Conservation (phyloP, 1,140 invertebrate genomes). For the Pseudomyrmex sp. region DNA sequence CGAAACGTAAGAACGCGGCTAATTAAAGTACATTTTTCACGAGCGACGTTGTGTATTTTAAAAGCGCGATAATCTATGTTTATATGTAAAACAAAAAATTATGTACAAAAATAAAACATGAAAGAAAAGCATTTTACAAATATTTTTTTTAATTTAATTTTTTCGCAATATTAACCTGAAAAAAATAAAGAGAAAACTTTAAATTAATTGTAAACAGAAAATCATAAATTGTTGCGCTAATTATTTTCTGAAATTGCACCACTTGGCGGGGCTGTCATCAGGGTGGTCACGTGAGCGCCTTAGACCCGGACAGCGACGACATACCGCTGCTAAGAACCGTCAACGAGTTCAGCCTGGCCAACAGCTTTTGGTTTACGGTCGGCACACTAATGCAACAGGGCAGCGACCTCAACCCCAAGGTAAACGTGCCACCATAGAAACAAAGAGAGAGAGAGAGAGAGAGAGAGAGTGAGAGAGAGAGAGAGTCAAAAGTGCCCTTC, state of each 20-base stretch:
- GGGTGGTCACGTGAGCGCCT: constrained; percentile 82
- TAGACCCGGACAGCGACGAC: constrained; percentile 83
- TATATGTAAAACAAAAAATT: too few relatives aligned
- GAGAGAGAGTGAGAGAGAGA: constrained; percentile 28
- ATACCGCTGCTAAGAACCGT: constrained; percentile 85
- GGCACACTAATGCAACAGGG: constrained; percentile 98
- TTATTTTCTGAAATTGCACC: constrained; percentile 81
- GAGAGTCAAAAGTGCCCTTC: constrained; percentile 46
- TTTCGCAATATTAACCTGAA: too few relatives aligned
- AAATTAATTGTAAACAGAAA: background rate
- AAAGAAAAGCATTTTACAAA: too few relatives aligned
- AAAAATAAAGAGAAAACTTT: background rate
- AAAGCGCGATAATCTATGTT: too few relatives aligned
- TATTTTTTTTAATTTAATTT: too few relatives aligned
- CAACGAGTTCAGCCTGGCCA: constrained; percentile 93
- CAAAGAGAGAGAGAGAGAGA: constrained; percentile 26
- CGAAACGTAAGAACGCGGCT: background rate
- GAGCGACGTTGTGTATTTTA: background rate
- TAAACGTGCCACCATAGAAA: constrained; percentile 77
- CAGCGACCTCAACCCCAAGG: constrained; percentile 94
- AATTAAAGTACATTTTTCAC: constrained; percentile 5
- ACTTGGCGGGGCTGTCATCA: constrained; percentile 83
- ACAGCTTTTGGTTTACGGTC: constrained; percentile 96
- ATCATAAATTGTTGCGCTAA: constrained; percentile 47
- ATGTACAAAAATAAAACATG: too few relatives aligned